Percentiles rank a stretch among this genome's conserved stretches.
Conservation (phyloP, 2,113 vertebrate species). For the Cyanoderma ruficeps region DNA sequence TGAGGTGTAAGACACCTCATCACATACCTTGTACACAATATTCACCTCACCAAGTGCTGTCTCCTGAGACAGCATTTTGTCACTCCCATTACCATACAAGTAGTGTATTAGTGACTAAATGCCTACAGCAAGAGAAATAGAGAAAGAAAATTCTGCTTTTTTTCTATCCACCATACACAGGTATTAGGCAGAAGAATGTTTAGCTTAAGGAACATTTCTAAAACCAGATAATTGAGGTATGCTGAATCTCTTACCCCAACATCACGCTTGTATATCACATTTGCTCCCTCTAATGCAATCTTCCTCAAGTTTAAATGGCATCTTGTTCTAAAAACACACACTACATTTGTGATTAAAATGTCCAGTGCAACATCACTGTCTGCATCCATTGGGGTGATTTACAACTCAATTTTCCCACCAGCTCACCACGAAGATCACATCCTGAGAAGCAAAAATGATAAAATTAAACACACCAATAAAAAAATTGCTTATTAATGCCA, state of each 20-base stretch:
- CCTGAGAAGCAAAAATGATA: conserved; percentile 67
- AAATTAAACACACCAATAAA: not conserved
- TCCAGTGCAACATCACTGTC: conserved; percentile 95
- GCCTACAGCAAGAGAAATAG: not conserved
- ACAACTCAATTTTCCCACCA: conserved; percentile 69
- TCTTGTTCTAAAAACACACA: conserved; percentile 97
- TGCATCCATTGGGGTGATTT: conserved; percentile 92
- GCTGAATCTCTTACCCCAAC: conserved; percentile 84
- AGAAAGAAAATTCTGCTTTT: not conserved
- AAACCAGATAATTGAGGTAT: not conserved
- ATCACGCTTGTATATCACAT: conserved; percentile 98
- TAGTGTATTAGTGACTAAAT: not conserved
- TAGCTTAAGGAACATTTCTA: not conserved
- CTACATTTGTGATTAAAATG: conserved; percentile 98
- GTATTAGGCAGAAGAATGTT: not conserved
- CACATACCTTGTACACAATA: not conserved
- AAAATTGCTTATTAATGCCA: not conserved
- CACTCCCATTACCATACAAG: not conserved
- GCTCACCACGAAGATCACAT: conserved; percentile 78
- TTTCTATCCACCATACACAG: not conserved
- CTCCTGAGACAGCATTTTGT: not conserved
- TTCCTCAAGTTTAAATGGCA: conserved; percentile 98
- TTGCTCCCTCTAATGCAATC: conserved; percentile 94
- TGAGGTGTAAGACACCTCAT: not conserved
- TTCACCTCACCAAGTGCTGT: not conserved